These are phyloP conservation scores for Chiloscyllium punctatum DNA, from an alignment of 2,797 vertebrate species.

Conservation along the genomic window DNA sequence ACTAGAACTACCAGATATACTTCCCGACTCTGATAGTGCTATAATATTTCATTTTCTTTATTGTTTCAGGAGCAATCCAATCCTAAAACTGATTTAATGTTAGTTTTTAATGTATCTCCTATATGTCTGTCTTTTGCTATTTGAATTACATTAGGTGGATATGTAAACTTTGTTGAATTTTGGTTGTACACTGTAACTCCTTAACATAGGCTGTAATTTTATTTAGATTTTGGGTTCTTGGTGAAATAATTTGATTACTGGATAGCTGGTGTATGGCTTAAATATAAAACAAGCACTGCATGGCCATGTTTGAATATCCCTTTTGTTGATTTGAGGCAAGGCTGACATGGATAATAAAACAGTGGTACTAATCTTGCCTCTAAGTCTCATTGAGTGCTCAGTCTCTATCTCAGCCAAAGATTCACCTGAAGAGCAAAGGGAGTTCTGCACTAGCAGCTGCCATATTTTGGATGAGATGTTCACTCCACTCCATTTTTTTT, in stretches of 20 bases:
- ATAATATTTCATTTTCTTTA: not conserved
- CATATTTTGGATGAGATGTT: not conserved
- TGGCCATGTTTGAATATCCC: not conserved
- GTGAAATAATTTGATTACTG: not conserved
- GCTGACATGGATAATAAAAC: no score
- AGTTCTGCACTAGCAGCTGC: not conserved
- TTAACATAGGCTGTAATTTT: not conserved
- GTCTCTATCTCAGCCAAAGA: not conserved
- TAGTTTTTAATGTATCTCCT: not conserved
- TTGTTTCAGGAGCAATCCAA: not conserved
- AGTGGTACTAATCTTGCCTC: not conserved
- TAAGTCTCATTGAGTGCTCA: not conserved
- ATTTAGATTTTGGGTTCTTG: not conserved
- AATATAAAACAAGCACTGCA: not conserved
- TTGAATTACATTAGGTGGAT: not conserved
- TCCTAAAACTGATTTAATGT: not conserved
- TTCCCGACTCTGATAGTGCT: not conserved
- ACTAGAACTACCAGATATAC: not conserved
- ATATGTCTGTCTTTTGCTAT: not conserved
- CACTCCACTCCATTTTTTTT: no score
- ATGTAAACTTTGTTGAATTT: not conserved
- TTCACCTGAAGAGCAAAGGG: not conserved
- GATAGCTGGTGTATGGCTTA: not conserved
- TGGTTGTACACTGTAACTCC: not conserved
- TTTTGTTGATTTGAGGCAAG: not conserved